Conservation (phyloP, 2,888 invertebrate species). For the Acanthosepion esculentum region DNA sequence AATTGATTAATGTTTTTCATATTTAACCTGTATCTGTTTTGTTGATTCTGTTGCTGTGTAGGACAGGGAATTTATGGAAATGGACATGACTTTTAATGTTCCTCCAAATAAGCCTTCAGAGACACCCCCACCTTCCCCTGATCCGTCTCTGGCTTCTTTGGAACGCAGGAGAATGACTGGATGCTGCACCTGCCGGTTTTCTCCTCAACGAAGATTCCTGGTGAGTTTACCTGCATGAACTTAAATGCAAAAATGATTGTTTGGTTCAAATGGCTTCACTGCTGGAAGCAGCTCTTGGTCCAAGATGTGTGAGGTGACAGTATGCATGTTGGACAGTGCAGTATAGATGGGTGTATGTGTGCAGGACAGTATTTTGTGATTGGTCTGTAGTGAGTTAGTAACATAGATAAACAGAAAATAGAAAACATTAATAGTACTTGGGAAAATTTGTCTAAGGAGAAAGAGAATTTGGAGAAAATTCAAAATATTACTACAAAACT, state of each 20-base stretch:
- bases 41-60: constrained; percentile 74
- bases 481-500: background rate
- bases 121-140: constrained; percentile 75
- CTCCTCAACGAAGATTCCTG: constrained; percentile 68
- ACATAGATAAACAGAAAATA: background rate
- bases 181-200: constrained; percentile 69
- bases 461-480: background rate
- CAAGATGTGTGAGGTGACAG: background rate
- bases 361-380: constrained; percentile 24
- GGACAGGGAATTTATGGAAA: constrained; percentile 97
- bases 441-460: background rate
- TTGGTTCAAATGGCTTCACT: background rate
- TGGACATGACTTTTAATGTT: constrained; percentile 95
- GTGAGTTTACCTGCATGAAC: constrained; percentile 54
- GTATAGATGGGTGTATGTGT: background rate
- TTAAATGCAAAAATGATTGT: background rate
- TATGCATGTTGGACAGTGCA: constrained; percentile 25
- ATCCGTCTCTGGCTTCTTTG: constrained; percentile 70
- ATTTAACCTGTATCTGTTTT: background rate
- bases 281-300: constrained; percentile 2
- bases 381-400: background rate
- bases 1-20: background rate
- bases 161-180: constrained; percentile 63
- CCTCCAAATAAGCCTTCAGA: constrained; percentile 87
- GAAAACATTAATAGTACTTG: background rate